Percentiles rank a stretch among this genome's conserved stretches.
Evolutionary conservation across 2,888 invertebrate species (phyloP).

Genomic region (Caenorhabditis auriculariae): DNA sequence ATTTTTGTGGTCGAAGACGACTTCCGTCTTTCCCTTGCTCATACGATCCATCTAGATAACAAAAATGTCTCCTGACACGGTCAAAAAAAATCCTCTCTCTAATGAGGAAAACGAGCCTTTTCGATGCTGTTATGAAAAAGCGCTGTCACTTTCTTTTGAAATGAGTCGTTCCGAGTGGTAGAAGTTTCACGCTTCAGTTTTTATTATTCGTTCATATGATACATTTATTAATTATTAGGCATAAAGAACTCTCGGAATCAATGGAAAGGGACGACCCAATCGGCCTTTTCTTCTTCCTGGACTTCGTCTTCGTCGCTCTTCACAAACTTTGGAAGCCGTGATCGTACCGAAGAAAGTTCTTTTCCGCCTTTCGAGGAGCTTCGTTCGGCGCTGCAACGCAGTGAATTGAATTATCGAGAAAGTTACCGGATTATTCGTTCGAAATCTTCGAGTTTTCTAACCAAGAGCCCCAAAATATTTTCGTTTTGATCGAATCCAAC

Average conservation of each 20-base stretch:
- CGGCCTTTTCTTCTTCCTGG: conserved; percentile 31
- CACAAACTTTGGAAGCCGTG: conserved; percentile 33
- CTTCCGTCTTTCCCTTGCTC: conserved; percentile 24
- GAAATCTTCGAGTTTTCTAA: too few relatives aligned
- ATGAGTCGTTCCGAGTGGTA: neutral
- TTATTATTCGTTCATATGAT: neutral
- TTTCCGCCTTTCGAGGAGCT: conserved; percentile 12
- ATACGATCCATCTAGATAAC: too few relatives aligned
- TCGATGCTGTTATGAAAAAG: conserved; percentile 14
- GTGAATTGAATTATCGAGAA: too few relatives aligned
- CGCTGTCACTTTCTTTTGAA: neutral
- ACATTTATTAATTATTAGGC: conserved; percentile 2
- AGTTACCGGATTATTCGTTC: too few relatives aligned
- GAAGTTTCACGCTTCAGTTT: neutral
- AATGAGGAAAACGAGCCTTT: conserved; percentile 22
- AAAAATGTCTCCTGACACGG: too few relatives aligned
- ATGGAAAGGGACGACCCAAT: conserved; percentile 39
- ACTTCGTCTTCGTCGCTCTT: conserved; percentile 16
- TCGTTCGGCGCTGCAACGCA: neutral
- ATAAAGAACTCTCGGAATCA: conserved; percentile 1
- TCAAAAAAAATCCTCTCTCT: too few relatives aligned
- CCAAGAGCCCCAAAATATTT: too few relatives aligned
- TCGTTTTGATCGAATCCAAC: too few relatives aligned
- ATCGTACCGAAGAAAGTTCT: conserved; percentile 22
- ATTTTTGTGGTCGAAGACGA: conserved; percentile 22